Evolutionary conservation across 2,797 vertebrate species (phyloP).

Genomic region (Chaetophractus vellerosus): DNA sequence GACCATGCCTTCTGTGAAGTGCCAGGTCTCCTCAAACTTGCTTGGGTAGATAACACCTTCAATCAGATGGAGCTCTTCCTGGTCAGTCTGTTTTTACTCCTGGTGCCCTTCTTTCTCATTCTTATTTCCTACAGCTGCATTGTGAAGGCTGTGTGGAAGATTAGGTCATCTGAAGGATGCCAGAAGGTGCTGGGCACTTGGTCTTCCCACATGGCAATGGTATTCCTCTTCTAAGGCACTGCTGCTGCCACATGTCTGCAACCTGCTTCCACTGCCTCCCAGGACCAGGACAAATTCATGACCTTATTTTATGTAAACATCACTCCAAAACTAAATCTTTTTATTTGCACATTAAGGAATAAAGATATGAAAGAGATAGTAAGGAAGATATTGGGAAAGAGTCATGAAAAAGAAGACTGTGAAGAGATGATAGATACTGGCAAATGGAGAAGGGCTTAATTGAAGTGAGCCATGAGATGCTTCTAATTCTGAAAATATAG

Average conservation of each 20-base stretch:
- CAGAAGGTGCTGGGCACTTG: too few species aligned
- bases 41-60: conserved; percentile 12
- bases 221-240: conserved; percentile 35
- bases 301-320: conserved; percentile 54
- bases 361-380: conserved; percentile 55
- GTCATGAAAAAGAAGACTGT: background rate
- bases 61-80: background rate
- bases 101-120: background rate
- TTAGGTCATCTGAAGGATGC: too few species aligned
- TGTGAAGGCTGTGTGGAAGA: background rate
- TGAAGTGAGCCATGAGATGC: background rate
- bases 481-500: background rate
- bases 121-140: conserved; percentile 57
- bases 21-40: conserved; percentile 9
- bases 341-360: conserved; percentile 46
- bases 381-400: background rate
- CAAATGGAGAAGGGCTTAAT: background rate
- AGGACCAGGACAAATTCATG: background rate
- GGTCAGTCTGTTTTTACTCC: background rate
- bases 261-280: background rate
- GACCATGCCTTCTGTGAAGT: conserved; percentile 72
- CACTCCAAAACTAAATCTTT: conserved; percentile 33
- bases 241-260: conserved; percentile 24
- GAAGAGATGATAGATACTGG: background rate
- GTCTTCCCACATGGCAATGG: conserved; percentile 52